phyloP scores from a whole-genome alignment of 2,113 vertebrate species.

The Egretta garzetta region DNA sequence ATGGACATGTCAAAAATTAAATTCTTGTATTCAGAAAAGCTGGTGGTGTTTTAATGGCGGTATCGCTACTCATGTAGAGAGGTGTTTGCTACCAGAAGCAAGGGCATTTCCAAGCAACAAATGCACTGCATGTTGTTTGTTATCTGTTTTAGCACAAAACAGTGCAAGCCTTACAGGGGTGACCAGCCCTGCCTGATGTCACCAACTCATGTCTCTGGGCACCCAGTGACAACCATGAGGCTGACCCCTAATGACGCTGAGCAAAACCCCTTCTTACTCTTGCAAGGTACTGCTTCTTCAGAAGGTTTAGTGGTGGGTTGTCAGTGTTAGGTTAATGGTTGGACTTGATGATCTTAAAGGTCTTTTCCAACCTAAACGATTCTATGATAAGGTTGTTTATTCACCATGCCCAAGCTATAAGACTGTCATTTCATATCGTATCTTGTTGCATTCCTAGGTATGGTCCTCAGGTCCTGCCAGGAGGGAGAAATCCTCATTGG shows the following conservation, averaged over 20 bases:
- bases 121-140: background rate
- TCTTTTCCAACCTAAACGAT: too few species aligned
- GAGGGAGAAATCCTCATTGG: background rate
- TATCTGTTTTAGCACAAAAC: background rate
- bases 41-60: background rate
- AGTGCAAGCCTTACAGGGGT: background rate
- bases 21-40: background rate
- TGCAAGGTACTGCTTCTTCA: background rate
- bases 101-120: background rate
- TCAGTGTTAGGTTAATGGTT: too few species aligned
- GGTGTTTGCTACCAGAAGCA: background rate
- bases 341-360: too few species aligned
- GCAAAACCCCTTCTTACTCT: background rate
- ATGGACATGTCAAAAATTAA: background rate
- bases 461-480: background rate
- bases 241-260: background rate
- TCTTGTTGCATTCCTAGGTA: background rate
- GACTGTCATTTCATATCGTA: background rate
- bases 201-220: background rate
- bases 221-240: background rate
- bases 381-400: background rate
- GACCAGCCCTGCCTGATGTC: background rate
- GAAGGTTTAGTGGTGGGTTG: background rate
- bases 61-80: background rate
- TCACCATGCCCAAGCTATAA: background rate